Conservation (phyloP, 2,888 invertebrate species). For the Noctua janthe region DNA sequence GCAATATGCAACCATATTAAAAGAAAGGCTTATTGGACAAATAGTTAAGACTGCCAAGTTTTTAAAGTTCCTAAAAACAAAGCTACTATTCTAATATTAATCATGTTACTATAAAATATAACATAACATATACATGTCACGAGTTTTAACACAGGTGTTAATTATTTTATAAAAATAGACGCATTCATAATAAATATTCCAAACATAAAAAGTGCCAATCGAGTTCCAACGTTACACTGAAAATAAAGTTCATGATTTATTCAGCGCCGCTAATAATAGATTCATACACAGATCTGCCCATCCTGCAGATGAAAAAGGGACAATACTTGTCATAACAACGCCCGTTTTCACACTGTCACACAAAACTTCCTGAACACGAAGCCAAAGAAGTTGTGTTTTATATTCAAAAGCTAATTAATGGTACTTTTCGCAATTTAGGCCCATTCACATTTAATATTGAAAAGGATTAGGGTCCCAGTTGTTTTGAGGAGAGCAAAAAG, state of each 20-base stretch:
- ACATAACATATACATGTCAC: not conserved
- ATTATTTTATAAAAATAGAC: not conserved
- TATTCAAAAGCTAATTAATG: slow-evolving; percentile 73
- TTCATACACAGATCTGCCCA: slow-evolving; percentile 20
- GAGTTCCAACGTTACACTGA: not conserved
- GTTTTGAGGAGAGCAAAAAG: slow-evolving; percentile 67
- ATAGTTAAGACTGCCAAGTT: not conserved
- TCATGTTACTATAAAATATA: not conserved
- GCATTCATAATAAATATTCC: slow-evolving; percentile 20
- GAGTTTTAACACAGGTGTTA: not conserved
- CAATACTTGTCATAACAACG: slow-evolving; percentile 31
- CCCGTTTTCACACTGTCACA: slow-evolving; percentile 27
- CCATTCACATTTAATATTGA: slow-evolving; percentile 77
- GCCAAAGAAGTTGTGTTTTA: slow-evolving; percentile 70
- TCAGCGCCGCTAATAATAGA: slow-evolving; percentile 21
- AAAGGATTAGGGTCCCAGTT: slow-evolving; percentile 75
- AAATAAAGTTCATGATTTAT: slow-evolving; percentile 37
- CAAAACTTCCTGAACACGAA: slow-evolving; percentile 50
- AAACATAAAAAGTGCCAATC: slow-evolving; percentile 16
- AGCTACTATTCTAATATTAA: not conserved
- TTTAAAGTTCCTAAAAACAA: not conserved
- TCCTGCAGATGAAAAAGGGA: slow-evolving; percentile 13
- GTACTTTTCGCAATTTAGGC: slow-evolving; percentile 70
- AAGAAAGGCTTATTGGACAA: not conserved
- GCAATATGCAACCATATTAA: not conserved